These are phyloP conservation scores for Myiozetetes cayanensis DNA, from an alignment of 2,113 vertebrate species.

Conservation along the genomic window DNA sequence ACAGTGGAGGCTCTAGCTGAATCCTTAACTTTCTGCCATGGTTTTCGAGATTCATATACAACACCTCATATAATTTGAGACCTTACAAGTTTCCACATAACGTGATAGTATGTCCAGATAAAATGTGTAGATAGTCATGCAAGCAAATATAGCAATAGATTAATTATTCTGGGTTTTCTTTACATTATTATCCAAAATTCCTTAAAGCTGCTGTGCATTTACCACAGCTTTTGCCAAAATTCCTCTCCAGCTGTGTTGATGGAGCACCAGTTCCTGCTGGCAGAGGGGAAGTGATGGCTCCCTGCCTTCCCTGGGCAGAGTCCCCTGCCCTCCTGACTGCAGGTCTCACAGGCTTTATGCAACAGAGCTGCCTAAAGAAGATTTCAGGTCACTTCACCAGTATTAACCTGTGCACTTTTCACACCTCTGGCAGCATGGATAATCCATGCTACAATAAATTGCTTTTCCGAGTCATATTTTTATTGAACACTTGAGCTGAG, in stretches of 20 bases:
- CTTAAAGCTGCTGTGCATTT: background rate
- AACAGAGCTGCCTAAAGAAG: background rate
- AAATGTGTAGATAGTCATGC: background rate
- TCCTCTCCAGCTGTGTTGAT: background rate
- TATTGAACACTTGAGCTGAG: rapidly evolving
- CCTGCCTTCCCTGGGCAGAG: background rate
- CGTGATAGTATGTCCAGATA: background rate
- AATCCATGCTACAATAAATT: background rate
- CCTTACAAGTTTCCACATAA: background rate
- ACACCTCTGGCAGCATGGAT: background rate
- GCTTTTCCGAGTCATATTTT: background rate
- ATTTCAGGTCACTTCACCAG: background rate
- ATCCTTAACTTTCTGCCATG: background rate
- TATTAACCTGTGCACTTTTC: background rate
- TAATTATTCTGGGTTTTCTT: background rate
- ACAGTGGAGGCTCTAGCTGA: background rate
- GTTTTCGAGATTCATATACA: background rate
- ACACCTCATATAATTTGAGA: background rate
- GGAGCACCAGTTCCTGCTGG: background rate
- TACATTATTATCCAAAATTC: background rate
- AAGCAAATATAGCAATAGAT: background rate
- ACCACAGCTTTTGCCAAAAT: background rate
- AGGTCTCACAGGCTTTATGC: background rate
- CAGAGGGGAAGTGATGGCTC: background rate
- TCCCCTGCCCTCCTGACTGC: background rate